Base-by-base conservation (phyloP, 2,888 invertebrate genomes). In the Nematopogon swammerdamellus region DNA sequence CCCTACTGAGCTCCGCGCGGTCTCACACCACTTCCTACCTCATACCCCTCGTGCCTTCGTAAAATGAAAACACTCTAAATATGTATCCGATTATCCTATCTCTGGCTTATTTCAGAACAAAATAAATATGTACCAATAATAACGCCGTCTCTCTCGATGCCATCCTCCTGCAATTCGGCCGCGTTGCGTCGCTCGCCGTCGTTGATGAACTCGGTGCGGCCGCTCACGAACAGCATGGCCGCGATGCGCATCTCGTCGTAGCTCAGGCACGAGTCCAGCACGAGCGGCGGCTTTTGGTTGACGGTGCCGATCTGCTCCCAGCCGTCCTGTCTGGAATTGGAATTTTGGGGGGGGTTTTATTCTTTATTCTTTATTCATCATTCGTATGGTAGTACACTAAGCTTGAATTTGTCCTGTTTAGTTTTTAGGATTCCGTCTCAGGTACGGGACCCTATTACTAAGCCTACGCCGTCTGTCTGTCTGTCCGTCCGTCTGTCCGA, bases 241-340 rank as follows among this genome's bases (percentile, higher is more conserved):
- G 85, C 82, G 1, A 86, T 55, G 58, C 85, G 86, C 56, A 86
- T 76, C 62, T 86, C 86, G 49, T 86, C 86, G 56, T 86, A 86
- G 48, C 85, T 85, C 19, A 86, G 63, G 54, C 82, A 83, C 55
- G 81, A 77, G 18, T 79, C 70, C 2, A 85, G 61, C 1, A 80
- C 52, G 4, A 85, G 57, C 0, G 84, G 84, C 0, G 76, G 70
- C 18, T 70, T 71, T 54, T 85, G 83, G 1, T 73, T 63, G 14
- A 76, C 63, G 0, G 82, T 83, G 19, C 86, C 86, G 1, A 86
- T 72, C 16, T 63, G 60, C 54, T 85, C 84, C 85, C 86, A 86
- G 1, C 82, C 82, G 0, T 74, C 80, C 2, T 66, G 60, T 2
- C 81, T 81, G 44, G 42, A 60, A 36, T 29, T 14, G 30, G n/a